These are phyloP conservation scores for Podabrus alpinus DNA, from an alignment of 2,888 invertebrate genomes.

Conservation along the genomic window DNA sequence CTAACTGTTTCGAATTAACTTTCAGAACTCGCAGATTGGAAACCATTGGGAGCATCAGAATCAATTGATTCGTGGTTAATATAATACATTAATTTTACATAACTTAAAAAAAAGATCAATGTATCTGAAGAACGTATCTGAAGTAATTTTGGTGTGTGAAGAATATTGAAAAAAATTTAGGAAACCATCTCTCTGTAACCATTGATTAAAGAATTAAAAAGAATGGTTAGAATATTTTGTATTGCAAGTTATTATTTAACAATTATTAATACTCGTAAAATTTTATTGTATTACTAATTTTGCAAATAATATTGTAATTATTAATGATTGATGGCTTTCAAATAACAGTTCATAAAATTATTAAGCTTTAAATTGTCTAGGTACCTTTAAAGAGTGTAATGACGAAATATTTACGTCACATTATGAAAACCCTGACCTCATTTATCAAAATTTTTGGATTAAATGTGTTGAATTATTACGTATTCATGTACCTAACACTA, in stretches of 20 bases:
- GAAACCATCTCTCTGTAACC: too few relatives aligned
- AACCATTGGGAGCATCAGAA: not conserved
- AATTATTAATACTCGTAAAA: not conserved
- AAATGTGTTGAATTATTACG: not conserved
- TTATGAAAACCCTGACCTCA: not conserved
- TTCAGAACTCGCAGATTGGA: not conserved
- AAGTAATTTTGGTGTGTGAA: too few relatives aligned
- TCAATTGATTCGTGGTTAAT: too few relatives aligned
- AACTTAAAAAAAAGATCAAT: too few relatives aligned
- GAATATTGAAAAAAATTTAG: too few relatives aligned
- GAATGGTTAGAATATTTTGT: too few relatives aligned
- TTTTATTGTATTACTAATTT: not conserved
- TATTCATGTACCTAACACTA: not conserved
- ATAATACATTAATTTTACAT: too few relatives aligned
- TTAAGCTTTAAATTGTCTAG: not conserved
- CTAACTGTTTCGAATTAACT: not conserved
- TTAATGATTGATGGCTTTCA: not conserved
- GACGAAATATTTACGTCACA: not conserved
- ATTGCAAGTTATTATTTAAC: not conserved
- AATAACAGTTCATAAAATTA: not conserved
- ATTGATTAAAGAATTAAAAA: not conserved
- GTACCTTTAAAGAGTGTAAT: not conserved
- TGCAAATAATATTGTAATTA: not conserved
- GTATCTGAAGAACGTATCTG: not conserved
- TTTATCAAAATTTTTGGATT: conserved; percentile 1